Percentiles rank a stretch among this genome's conserved stretches.
These are phyloP conservation scores for Torymus tubicola DNA, from an alignment of 2,888 invertebrate species.

Conservation along the genomic window DNA sequence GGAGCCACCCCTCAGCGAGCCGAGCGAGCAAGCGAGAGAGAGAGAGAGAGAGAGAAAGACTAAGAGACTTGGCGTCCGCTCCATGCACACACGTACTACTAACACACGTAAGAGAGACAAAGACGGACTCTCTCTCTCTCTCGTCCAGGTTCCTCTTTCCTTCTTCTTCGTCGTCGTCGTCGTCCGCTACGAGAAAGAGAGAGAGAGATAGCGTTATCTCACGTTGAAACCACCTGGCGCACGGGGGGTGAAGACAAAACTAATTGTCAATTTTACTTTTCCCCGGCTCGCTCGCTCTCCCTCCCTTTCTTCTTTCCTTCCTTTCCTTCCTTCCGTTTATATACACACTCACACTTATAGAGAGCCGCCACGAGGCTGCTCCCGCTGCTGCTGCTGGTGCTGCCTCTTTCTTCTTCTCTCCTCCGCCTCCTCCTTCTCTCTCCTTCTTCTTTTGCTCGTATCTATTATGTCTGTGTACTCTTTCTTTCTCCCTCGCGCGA, in stretches of 20 bases:
- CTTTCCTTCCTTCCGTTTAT: constrained; percentile 11
- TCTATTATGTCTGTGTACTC: constrained; percentile 23
- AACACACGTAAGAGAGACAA: too few relatives aligned
- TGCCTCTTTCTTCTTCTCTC: constrained; percentile 30
- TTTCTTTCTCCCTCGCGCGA: too few relatives aligned
- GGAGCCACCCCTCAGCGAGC: constrained; percentile 16
- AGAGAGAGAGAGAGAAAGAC: neutral
- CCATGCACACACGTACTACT: too few relatives aligned
- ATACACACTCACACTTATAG: neutral
- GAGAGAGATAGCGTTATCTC: constrained; percentile 67
- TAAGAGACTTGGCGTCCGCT: neutral
- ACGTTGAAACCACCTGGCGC: constrained; percentile 67
- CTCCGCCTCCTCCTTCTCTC: neutral
- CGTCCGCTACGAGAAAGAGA: constrained; percentile 37
- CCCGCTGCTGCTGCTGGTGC: neutral
- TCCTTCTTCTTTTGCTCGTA: constrained; percentile 20
- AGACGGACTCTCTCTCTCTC: constrained; percentile 39
- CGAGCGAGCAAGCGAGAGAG: too few relatives aligned
- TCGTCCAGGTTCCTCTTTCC: constrained; percentile 41
- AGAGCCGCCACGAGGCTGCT: too few relatives aligned
- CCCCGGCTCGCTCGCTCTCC: constrained; percentile 45
- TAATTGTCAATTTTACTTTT: constrained; percentile 62
- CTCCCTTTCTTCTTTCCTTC: neutral
- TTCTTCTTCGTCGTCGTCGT: constrained; percentile 4
- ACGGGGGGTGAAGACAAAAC: constrained; percentile 60